These are phyloP conservation scores for Megalops atlanticus DNA, from an alignment of 2,113 vertebrate genomes.

Conservation along the genomic window DNA sequence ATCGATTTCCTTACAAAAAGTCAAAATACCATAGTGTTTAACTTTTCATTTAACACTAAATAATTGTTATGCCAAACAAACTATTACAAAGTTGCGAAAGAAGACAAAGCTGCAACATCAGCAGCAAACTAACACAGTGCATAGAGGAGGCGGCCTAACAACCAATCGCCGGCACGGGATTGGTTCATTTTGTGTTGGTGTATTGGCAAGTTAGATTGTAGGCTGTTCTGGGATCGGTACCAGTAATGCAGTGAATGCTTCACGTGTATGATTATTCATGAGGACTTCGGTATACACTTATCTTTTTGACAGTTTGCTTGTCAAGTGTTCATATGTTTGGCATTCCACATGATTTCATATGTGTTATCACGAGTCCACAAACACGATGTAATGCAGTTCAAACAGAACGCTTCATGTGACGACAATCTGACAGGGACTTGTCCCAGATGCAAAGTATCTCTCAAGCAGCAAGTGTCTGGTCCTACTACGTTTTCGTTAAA, in stretches of 20 bases:
- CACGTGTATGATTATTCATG: background rate
- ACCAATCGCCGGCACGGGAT: background rate
- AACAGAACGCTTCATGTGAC: background rate
- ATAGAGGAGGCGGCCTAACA: background rate
- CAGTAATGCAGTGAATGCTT: background rate
- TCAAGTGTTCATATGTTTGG: background rate
- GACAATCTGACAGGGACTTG: background rate
- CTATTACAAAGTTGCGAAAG: conserved; percentile 19
- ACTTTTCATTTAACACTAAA: background rate
- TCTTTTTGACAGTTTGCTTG: background rate
- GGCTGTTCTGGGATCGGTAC: background rate
- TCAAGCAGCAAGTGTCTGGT: too few species aligned
- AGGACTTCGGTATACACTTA: background rate
- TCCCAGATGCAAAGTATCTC: too few species aligned
- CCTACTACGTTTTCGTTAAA: too few species aligned
- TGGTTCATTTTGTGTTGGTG: background rate
- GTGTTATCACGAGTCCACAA: background rate
- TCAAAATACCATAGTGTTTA: background rate
- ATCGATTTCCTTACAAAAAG: background rate
- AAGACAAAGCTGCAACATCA: conserved; percentile 31
- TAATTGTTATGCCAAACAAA: background rate
- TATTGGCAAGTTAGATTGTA: background rate
- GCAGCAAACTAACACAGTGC: conserved; percentile 25
- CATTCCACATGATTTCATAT: background rate
- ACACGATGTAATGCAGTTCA: background rate